Conservation (phyloP, 2,888 invertebrate species). For the Oligia strigilis region DNA sequence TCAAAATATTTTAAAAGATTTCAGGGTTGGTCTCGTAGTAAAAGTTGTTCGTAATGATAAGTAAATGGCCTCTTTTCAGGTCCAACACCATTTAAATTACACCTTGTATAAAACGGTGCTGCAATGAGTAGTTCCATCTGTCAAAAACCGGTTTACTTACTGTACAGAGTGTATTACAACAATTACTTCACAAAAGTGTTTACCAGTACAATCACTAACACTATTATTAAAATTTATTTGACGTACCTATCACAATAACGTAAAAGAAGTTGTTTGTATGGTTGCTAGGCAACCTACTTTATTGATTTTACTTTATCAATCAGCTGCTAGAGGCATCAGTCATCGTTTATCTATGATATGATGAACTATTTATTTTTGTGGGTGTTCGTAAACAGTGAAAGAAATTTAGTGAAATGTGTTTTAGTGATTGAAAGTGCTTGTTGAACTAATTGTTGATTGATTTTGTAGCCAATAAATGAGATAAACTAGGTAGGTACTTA, state of each 20-base stretch:
- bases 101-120: no score
- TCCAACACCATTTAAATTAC: no score
- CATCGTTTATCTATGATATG: constrained; percentile 25
- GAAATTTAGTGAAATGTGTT: not conserved
- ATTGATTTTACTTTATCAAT: constrained; percentile 58
- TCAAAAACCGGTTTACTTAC: no score
- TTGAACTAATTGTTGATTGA: not conserved
- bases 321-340: constrained; percentile 34
- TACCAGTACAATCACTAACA: no score
- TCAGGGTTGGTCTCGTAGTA: no score
- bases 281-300: constrained; percentile 59
- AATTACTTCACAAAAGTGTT: no score
- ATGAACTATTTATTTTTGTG: constrained; percentile 4
- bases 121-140: no score
- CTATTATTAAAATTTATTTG: not conserved
- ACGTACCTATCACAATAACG: not conserved
- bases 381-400: not conserved
- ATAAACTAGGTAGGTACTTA: not conserved
- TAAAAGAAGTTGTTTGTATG: constrained; percentile 42
- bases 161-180: no score
- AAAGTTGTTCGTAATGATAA: no score
- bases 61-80: no score
- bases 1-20: no score
- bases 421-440: not conserved
- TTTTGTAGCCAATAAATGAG: not conserved